Conservation (phyloP, 1,140 invertebrate genomes). For the Drosophila biarmipes region DNA sequence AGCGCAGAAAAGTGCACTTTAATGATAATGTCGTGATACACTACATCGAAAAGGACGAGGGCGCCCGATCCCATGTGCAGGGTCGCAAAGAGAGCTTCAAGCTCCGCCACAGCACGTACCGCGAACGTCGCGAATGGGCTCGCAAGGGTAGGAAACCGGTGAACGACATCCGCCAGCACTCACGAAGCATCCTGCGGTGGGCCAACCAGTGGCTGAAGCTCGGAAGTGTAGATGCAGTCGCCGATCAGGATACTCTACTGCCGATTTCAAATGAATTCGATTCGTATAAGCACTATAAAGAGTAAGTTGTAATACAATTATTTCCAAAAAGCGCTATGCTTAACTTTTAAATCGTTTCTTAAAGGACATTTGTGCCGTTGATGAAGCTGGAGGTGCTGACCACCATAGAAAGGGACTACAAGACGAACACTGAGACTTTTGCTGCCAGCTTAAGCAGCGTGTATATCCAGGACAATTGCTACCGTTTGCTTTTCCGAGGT, state of each 20-base stretch:
- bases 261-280: slow-evolving; percentile 65
- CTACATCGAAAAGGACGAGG: slow-evolving; percentile 31
- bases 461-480: slow-evolving; percentile 18
- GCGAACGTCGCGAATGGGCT: slow-evolving; percentile 52
- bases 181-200: slow-evolving; percentile 60
- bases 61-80: slow-evolving; percentile 3
- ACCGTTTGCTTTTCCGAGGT: slow-evolving; percentile 53
- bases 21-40: slow-evolving; percentile 16
- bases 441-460: slow-evolving; percentile 27
- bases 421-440: slow-evolving; percentile 12
- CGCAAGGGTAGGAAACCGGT: background rate
- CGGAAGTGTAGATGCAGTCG: slow-evolving; percentile 44
- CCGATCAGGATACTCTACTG: slow-evolving; percentile 47
- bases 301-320: slow-evolving; percentile 31
- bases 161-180: slow-evolving; percentile 53
- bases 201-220: slow-evolving; percentile 64
- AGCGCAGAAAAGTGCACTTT: slow-evolving; percentile 38
- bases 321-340: background rate
- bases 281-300: slow-evolving; percentile 60
- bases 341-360: background rate
- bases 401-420: slow-evolving; percentile 60
- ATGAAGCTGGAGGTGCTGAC: slow-evolving; percentile 73
- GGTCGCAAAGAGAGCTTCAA: slow-evolving; percentile 46
- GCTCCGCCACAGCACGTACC: slow-evolving; percentile 37
- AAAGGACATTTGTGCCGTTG: slow-evolving; percentile 64